Conservation (phyloP, 2,888 invertebrate genomes). For the Harmothoe impar region DNA sequence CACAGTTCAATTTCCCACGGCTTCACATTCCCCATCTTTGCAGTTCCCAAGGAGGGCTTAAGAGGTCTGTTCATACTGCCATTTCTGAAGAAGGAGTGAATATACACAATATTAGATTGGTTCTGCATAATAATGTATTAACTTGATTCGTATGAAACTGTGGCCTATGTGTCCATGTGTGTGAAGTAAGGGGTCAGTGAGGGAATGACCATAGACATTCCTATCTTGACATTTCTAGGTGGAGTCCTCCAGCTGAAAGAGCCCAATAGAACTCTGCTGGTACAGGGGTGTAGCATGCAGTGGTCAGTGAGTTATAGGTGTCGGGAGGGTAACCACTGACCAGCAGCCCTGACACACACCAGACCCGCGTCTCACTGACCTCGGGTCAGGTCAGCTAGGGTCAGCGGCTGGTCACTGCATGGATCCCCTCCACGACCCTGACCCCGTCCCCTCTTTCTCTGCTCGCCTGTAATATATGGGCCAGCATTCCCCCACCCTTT, state of each 20-base stretch:
- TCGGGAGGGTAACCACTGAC: slow-evolving; percentile 53
- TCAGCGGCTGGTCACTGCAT: slow-evolving; percentile 47
- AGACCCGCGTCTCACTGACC: slow-evolving; percentile 21
- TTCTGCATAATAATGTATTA: background rate
- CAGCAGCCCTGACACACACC: slow-evolving; percentile 32
- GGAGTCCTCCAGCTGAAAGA: background rate
- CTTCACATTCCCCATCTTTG: background rate
- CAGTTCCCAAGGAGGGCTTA: too few species aligned
- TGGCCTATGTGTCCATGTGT: background rate
- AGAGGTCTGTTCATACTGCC: too few species aligned
- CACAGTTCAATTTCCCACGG: slow-evolving; percentile 13
- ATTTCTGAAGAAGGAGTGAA: too few species aligned
- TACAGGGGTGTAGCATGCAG: background rate
- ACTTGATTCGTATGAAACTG: too few species aligned
- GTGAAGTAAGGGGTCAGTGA: background rate
- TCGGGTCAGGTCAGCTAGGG: slow-evolving; percentile 30
- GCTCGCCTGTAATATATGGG: background rate
- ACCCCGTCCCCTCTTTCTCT: background rate
- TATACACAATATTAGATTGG: background rate
- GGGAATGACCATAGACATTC: background rate
- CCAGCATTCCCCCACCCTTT: background rate
- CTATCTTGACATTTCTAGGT: background rate
- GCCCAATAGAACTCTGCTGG: background rate
- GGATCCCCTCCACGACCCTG: slow-evolving; percentile 20
- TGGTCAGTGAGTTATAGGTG: slow-evolving; percentile 51